These are phyloP conservation scores for Ophion ellenae DNA, from an alignment of 2,888 invertebrate species.

Conservation along the genomic window DNA sequence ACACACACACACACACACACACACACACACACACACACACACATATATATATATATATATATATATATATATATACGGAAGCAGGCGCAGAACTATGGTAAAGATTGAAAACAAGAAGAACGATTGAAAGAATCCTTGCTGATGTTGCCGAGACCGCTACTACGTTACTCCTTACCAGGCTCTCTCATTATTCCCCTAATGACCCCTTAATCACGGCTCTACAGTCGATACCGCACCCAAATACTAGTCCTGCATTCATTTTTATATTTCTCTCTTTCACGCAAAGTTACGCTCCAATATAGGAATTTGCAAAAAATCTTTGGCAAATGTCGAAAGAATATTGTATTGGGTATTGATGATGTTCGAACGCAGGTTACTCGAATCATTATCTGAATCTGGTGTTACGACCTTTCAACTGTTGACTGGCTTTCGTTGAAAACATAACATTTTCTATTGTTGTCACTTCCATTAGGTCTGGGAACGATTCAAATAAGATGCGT, in stretches of 20 bases:
- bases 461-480: neutral
- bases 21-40: too few relatives aligned
- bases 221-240: slow-evolving; percentile 64
- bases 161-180: slow-evolving; percentile 79
- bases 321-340: neutral
- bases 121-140: slow-evolving; percentile 51
- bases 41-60: too few relatives aligned
- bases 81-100: slow-evolving; percentile 26
- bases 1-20: too few relatives aligned
- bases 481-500: neutral
- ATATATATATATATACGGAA: slow-evolving; percentile 7
- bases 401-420: neutral
- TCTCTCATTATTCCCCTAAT: slow-evolving; percentile 81
- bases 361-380: neutral
- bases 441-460: neutral
- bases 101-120: slow-evolving; percentile 45
- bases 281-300: slow-evolving; percentile 47
- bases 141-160: slow-evolving; percentile 71
- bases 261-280: slow-evolving; percentile 42
- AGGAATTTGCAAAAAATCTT: slow-evolving; percentile 26
- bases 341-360: neutral
- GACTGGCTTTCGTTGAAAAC: neutral
- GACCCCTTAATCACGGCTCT: slow-evolving; percentile 78
- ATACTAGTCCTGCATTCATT: slow-evolving; percentile 21
- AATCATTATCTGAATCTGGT: neutral